Base-by-base conservation (phyloP, 1,140 invertebrate genomes). In the Drosophila nigromelanica region DNA sequence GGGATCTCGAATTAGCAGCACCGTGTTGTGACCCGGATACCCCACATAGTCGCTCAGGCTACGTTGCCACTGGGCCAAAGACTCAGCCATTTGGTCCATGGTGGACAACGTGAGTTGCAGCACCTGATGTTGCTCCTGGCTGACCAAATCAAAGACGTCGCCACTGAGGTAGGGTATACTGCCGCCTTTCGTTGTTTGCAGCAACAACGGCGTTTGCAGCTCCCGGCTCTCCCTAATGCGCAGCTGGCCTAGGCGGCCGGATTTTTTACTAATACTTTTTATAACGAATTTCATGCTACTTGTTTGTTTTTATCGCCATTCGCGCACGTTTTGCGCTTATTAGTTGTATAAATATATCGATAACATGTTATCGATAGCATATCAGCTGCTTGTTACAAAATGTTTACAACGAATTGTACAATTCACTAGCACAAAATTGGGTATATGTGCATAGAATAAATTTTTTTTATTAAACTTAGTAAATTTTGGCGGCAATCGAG, bases 1-100 rank as follows among this genome's bases (percentile, higher is more conserved):
- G 24, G 95, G 94, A 92, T 96, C 96, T 89, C 96, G 94, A 21
- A 96, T 78, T 3, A 94, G 93, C 45, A 95, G 78, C 69, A 95
- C 94, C 3, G 94, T 93, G 3, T 94, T 85, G 77, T 94, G 93
- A 52, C 95, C 94, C 92, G 95, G 91, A 58, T 94, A 93, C 47
- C 94, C 93, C 33, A 94, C 92, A 91, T 95, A 96, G 24, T 94
- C 92, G 21, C 92, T 83, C 35, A 95, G 92, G 30, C 92, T 92
- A 1, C 59, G 60, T n/a, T 59, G 85, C 75, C 92, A 93, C 27
- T 92, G 80, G 54, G 92, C 90, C 24, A 95, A 70, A 3, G 92
- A 90, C 45, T 95, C 93, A 14, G 89, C 48, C 92, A 94, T 95
- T 48, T 91, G 91, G 60, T 93, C 81, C 37, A 93, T 94, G 11